These are phyloP conservation scores for Drosophila planitibia DNA, from an alignment of 2,888 invertebrate species.

Conservation along the genomic window DNA sequence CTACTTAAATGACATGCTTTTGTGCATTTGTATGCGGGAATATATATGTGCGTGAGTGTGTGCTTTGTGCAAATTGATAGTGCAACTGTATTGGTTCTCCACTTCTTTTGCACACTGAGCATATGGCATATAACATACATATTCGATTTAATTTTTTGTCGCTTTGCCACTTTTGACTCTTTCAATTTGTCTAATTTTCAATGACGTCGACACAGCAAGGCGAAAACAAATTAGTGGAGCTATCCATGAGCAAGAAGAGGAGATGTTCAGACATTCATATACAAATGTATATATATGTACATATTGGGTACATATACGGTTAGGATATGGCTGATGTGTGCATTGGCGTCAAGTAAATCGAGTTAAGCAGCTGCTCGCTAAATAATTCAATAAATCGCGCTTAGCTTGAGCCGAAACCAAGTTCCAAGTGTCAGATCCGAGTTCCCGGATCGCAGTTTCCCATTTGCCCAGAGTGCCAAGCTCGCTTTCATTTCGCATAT, in stretches of 20 bases:
- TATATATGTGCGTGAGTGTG: conserved; percentile 22
- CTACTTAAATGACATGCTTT: conserved; percentile 72
- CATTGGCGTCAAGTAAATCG: conserved; percentile 65
- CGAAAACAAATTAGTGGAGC: conserved; percentile 72
- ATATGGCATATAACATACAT: background rate
- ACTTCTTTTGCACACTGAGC: conserved; percentile 24
- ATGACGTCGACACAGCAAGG: conserved; percentile 68
- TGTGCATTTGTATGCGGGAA: background rate
- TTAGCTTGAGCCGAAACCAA: conserved; percentile 47
- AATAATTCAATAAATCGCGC: conserved; percentile 79
- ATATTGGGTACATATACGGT: conserved; percentile 18
- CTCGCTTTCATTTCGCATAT: conserved; percentile 56
- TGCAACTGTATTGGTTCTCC: conserved; percentile 42
- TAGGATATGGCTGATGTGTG: conserved; percentile 36
- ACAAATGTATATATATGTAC: background rate
- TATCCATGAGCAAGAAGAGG: conserved; percentile 29
- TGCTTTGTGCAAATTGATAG: conserved; percentile 66
- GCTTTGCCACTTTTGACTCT: conserved; percentile 71
- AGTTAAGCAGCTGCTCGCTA: conserved; percentile 80
- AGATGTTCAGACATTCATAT: conserved; percentile 5
- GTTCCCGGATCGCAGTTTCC: conserved; percentile 15
- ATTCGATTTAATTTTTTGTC: conserved; percentile 34
- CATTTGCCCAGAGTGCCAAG: conserved; percentile 23
- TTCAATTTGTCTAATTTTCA: conserved; percentile 79
- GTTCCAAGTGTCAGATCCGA: conserved; percentile 36